Conservation (phyloP, 2,113 vertebrate species). For the Ptilonorhynchus violaceus region DNA sequence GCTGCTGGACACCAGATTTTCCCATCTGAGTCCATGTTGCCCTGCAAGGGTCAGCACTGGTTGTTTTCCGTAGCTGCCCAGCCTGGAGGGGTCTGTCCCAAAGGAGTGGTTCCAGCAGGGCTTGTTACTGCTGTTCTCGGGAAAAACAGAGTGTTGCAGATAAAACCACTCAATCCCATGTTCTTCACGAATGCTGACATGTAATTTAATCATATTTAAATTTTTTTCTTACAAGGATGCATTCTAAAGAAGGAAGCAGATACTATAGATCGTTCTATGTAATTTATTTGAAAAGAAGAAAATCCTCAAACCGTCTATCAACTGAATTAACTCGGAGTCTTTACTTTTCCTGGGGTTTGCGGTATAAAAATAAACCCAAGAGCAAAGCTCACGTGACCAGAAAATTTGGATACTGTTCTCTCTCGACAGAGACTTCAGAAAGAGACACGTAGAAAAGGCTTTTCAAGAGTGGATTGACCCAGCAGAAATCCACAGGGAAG, state of each 20-base stretch:
- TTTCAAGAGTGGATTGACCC: background rate
- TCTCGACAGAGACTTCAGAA: background rate
- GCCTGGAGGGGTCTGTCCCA: background rate
- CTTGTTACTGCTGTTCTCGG: background rate
- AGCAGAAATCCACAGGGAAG: slow-evolving; percentile 24
- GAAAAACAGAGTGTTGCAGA: background rate
- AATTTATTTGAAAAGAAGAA: background rate
- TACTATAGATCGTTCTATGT: background rate
- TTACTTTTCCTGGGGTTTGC: slow-evolving; percentile 40
- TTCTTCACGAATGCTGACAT: background rate
- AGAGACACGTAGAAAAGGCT: background rate
- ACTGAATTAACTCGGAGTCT: background rate
- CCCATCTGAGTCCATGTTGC: background rate
- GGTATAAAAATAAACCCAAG: background rate
- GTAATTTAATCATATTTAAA: background rate
- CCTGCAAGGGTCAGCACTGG: background rate
- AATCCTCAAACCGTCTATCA: background rate
- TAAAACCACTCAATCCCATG: background rate
- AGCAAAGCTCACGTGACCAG: background rate
- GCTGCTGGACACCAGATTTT: background rate
- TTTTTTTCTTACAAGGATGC: background rate
- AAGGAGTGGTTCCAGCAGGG: background rate
- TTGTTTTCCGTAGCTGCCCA: background rate
- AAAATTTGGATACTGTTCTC: background rate
- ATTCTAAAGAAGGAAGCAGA: slow-evolving; percentile 2